These are phyloP conservation scores for Siniperca knerii DNA, from an alignment of 2,113 vertebrate species.

Conservation along the genomic window DNA sequence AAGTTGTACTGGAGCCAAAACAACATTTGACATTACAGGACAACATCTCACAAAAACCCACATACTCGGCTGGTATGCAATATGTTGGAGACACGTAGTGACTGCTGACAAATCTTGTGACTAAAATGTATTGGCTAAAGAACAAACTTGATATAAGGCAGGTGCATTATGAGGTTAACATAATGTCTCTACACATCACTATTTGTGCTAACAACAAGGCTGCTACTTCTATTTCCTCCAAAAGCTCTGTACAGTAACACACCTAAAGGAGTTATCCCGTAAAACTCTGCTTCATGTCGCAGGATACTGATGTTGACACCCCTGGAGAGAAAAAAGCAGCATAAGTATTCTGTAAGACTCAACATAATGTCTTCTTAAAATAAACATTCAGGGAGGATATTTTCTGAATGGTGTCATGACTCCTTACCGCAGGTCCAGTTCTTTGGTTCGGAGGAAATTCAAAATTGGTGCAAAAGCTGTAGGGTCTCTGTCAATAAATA, in stretches of 20 bases:
- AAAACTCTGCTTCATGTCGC: constrained; percentile 98
- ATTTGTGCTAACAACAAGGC: neutral
- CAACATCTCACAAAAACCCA: neutral
- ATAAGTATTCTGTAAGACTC: neutral
- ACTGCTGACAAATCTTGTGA: neutral
- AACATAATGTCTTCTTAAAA: neutral
- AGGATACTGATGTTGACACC: constrained; percentile 96
- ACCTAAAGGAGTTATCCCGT: constrained; percentile 98
- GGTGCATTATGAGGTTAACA: neutral
- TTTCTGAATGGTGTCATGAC: constrained; percentile 10
- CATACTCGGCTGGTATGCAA: neutral
- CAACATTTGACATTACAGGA: constrained; percentile 6
- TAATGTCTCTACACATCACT: neutral
- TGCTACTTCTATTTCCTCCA: neutral
- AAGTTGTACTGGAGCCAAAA: constrained; percentile 13
- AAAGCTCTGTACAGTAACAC: constrained; percentile 43
- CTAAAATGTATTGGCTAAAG: neutral
- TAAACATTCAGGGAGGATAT: neutral
- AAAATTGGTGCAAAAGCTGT: constrained; percentile 98
- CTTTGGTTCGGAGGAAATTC: constrained; percentile 99
- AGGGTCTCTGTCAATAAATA: constrained; percentile 99
- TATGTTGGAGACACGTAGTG: neutral
- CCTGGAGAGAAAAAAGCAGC: constrained; percentile 78
- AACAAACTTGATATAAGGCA: neutral
- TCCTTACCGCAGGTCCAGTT: constrained; percentile 94